These are phyloP conservation scores for Conchocele bisecta DNA, from an alignment of 2,888 invertebrate genomes.

Conservation along the genomic window DNA sequence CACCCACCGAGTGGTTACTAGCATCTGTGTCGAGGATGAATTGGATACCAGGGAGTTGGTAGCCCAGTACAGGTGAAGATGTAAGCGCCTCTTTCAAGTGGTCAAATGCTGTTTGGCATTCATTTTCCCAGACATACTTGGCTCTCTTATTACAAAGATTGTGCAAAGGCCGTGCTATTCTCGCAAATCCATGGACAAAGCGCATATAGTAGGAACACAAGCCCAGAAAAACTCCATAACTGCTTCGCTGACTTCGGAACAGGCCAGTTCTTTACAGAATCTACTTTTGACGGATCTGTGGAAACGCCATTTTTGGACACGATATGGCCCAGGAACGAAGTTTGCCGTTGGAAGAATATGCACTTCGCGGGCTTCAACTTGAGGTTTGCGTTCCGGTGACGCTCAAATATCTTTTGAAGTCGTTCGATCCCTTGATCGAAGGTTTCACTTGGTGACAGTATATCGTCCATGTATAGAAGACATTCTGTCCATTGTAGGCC, in stretches of 20 bases:
- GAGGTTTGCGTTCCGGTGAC: conserved; percentile 37
- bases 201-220: no score
- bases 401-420: conserved; percentile 30
- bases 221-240: conserved; percentile 31
- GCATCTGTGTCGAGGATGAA: conserved; percentile 36
- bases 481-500: conserved; percentile 37
- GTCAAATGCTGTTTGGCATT: no score
- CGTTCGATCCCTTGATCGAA: conserved; percentile 27
- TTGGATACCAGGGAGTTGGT: background rate
- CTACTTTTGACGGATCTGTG: conserved; percentile 44
- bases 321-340: conserved; percentile 44
- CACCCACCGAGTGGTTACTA: conserved; percentile 19
- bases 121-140: no score
- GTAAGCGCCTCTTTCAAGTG: no score
- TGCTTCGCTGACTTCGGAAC: conserved; percentile 32
- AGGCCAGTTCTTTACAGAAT: no score
- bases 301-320: conserved; percentile 39
- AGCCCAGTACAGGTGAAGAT: no score
- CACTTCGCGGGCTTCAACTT: conserved; percentile 57
- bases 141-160: no score
- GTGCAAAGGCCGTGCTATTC: no score
- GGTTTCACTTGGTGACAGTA: conserved; percentile 34
- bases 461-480: conserved; percentile 55
- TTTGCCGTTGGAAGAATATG: conserved; percentile 27
- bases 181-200: no score